These are phyloP conservation scores for Brachypalpus laphriformis DNA, from an alignment of 2,888 invertebrate genomes.

Conservation along the genomic window DNA sequence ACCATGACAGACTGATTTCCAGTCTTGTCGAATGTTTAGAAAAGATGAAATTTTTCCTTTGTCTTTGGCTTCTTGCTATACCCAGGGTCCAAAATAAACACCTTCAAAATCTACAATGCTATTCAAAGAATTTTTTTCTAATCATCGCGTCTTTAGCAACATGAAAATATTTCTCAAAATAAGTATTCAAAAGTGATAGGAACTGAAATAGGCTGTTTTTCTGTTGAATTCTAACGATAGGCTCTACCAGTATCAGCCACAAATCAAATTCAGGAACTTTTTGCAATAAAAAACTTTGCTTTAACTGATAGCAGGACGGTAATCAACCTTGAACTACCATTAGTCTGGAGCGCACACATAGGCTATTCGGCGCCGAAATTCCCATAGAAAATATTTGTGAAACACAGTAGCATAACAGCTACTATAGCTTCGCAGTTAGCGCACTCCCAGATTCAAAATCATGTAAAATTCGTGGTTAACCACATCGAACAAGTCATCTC, in stretches of 20 bases:
- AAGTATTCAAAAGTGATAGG: background rate
- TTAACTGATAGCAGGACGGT: background rate
- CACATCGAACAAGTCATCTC: background rate
- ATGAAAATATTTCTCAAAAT: background rate
- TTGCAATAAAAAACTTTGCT: background rate
- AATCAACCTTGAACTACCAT: background rate
- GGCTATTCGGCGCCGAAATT: background rate
- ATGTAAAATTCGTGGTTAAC: background rate
- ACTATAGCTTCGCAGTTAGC: background rate
- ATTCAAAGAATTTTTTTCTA: too few species aligned
- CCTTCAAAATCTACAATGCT: too few species aligned
- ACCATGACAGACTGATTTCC: too few species aligned
- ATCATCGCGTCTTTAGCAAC: too few species aligned
- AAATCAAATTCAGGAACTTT: background rate
- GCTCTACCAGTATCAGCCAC: background rate
- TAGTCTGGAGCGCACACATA: background rate
- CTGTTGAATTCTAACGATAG: background rate
- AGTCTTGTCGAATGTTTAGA: too few species aligned
- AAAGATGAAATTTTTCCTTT: too few species aligned
- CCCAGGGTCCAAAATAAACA: too few species aligned
- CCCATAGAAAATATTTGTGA: too few species aligned
- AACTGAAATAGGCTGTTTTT: background rate
- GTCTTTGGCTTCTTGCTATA: too few species aligned
- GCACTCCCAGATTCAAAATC: too few species aligned
- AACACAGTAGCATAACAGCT: background rate